Evolutionary conservation across 2,113 vertebrate species (phyloP), one percentile per base, ranked within the genome.

Genomic region (Clarias macrocephalus): DNA sequence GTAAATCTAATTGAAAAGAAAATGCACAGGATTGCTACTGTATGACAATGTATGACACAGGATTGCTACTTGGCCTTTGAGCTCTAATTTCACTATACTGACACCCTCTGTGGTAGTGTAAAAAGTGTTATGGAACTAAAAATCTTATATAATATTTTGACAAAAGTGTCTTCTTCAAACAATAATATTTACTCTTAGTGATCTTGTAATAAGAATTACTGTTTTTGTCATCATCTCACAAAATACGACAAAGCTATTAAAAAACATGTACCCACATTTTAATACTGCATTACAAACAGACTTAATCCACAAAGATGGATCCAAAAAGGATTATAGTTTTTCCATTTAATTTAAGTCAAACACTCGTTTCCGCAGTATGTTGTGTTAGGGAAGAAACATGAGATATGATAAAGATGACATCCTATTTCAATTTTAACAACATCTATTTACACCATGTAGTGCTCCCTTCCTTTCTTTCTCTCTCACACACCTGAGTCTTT

Each of bases 401-500:
- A 83, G 85, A 89, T 87, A 73, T 83, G 84, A 85, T 75, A 66
- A 80, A 65, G 87, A 90, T 88, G 89, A 91, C 88, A 89, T 90
- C 91, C 81, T 87, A 85, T 88, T 89, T 89, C 90, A 80, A 91
- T 87, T 70, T 86, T 80, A 42, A 42, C 42, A 48, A 48, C 48
- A 48, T 48, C 48, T 70, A 54, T 81, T 73, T 80, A 82, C 48
- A 81, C 21, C 52, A 33, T 72, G 65, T 59, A 16, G 30, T 72
- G 56, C 66, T 65, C 15, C 19, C 33, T 25, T 56, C 19, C 33
- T 25, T 56, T 12, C 86, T 30, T n/a, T 66, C 80, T n/a, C 59
- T 56, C 30, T 48, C 80, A 37, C 23, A 62, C 72, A 63, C 23
- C 2, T 0, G 11, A 9, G 18, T 48, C 82, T 66, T 63, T 68